These are phyloP conservation scores for Melanargia galathea DNA, from an alignment of 2,888 invertebrate species.

Conservation along the genomic window DNA sequence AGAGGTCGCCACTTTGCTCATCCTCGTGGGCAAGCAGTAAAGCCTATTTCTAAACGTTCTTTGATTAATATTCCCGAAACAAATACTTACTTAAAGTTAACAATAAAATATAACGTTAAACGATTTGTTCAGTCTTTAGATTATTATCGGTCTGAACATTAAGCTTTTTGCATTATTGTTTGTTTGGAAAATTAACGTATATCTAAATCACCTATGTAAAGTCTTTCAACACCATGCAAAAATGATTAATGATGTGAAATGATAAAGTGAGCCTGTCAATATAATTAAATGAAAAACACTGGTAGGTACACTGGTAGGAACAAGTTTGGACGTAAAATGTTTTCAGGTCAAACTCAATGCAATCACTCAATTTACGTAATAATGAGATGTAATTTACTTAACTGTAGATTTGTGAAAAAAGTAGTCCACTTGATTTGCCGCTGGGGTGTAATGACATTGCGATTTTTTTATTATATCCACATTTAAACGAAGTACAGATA, in stretches of 20 bases:
- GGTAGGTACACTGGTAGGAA: slow-evolving; percentile 23
- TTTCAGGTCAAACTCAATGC: slow-evolving; percentile 35
- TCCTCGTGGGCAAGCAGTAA: too few relatives aligned
- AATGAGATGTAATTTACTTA: slow-evolving; percentile 6
- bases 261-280: neutral
- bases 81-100: too few relatives aligned
- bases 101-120: too few relatives aligned
- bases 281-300: neutral
- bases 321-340: slow-evolving; percentile 39
- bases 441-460: neutral
- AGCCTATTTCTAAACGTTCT: too few relatives aligned
- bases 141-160: too few relatives aligned
- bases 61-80: too few relatives aligned
- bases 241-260: neutral
- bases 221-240: neutral
- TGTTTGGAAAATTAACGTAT: neutral
- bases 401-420: slow-evolving; percentile 12
- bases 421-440: slow-evolving; percentile 16
- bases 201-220: neutral
- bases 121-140: too few relatives aligned
- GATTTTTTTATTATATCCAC: neutral
- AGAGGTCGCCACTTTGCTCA: too few relatives aligned
- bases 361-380: slow-evolving; percentile 25
- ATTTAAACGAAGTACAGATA: too few relatives aligned
- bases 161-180: neutral